phyloP scores from a whole-genome alignment of 2,888 invertebrate species.

The Augiades crinisus region DNA sequence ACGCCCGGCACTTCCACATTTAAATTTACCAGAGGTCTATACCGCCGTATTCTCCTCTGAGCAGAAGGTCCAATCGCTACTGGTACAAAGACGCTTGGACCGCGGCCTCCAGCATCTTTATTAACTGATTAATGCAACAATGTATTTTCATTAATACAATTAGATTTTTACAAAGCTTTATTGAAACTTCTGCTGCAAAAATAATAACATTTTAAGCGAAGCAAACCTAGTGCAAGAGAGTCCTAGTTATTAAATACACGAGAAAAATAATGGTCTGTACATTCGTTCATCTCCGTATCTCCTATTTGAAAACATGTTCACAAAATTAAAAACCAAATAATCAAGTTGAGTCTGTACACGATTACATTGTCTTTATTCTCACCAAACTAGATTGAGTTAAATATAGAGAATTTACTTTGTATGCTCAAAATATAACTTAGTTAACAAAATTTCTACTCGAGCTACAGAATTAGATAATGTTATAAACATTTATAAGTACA shows the following conservation, averaged over 20 bases:
- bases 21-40: no score
- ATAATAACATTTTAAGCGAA: neutral
- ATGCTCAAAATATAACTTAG: neutral
- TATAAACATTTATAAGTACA: neutral
- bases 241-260: neutral
- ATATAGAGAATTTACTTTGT: neutral
- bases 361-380: neutral
- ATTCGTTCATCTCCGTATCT: no score
- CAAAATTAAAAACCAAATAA: neutral
- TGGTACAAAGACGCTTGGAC: no score
- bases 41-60: no score
- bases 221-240: neutral
- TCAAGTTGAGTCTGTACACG: neutral
- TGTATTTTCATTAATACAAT: no score
- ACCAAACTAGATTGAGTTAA: neutral
- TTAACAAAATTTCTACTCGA: neutral
- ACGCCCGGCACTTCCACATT: no score
- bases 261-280: neutral
- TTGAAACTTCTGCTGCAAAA: neutral
- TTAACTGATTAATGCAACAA: no score
- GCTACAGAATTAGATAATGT: neutral
- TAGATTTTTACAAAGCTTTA: no score
- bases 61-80: no score
- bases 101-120: no score
- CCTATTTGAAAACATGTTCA: slow-evolving; percentile 1